A percentile compares a stretch with the other conserved stretches of the same genome.
Conservation (phyloP, 2,113 vertebrate species). For the Mastomys coucha region DNA sequence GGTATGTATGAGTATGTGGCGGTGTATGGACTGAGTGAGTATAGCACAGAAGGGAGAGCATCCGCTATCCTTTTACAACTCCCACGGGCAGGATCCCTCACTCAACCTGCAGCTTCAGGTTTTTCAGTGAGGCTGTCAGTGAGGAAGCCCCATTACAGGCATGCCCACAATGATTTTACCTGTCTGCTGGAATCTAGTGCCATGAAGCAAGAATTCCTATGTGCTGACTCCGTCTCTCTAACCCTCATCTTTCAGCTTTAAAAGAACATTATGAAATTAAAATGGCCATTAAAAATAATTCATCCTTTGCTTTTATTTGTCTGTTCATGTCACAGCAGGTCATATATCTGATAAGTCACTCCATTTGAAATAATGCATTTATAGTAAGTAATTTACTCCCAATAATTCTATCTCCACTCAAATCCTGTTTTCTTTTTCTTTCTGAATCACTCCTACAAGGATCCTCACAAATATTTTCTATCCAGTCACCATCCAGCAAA, state of each 20-base stretch:
- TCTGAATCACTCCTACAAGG: not conserved
- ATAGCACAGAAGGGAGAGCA: not conserved
- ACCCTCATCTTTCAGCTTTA: constrained; percentile 34
- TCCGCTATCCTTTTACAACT: not conserved
- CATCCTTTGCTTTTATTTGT: not conserved
- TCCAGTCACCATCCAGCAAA: not conserved
- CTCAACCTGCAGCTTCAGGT: not conserved
- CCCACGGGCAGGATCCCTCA: not conserved
- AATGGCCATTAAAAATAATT: constrained; percentile 5
- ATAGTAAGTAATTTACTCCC: not conserved
- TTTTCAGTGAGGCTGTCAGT: not conserved
- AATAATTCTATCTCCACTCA: not conserved
- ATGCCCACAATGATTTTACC: not conserved
- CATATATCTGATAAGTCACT: not conserved
- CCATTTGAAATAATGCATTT: not conserved
- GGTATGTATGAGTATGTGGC: not conserved
- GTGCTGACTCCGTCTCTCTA: not conserved
- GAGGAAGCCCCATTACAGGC: not conserved
- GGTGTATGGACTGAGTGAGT: no score
- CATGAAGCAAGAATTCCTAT: not conserved
- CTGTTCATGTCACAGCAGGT: not conserved
- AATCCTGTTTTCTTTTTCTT: constrained; percentile 27
- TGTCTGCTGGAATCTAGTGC: not conserved
- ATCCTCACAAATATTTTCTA: not conserved
- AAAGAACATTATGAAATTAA: constrained; percentile 11